Evolutionary conservation across 2,888 invertebrate species (phyloP).

Genomic region (Meteorus colon): DNA sequence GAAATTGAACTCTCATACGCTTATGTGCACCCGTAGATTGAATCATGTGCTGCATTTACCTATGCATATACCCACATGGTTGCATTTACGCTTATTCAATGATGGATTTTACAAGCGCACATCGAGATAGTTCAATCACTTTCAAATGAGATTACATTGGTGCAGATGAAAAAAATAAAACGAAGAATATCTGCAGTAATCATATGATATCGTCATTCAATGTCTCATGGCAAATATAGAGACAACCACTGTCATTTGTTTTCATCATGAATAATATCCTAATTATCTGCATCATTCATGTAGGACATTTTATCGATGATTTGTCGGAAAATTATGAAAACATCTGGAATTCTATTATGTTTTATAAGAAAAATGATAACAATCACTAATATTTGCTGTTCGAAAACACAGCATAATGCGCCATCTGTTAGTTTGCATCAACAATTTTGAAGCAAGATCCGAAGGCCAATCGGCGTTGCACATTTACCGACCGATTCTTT

Average conservation of each 20-base stretch:
- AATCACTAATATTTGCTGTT: background rate
- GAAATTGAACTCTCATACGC: slow-evolving; percentile 25
- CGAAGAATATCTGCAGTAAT: background rate
- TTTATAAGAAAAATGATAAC: background rate
- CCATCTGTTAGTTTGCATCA: background rate
- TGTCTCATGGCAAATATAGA: background rate
- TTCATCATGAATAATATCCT: background rate
- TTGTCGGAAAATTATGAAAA: background rate
- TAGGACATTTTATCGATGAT: too few relatives aligned
- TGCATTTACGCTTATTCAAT: background rate
- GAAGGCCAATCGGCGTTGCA: background rate
- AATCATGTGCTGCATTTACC: slow-evolving; percentile 32
- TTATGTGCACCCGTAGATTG: slow-evolving; percentile 30
- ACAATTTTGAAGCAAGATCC: background rate
- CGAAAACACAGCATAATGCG: background rate
- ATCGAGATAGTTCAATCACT: slow-evolving; percentile 10
- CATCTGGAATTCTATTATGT: background rate
- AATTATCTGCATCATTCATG: too few relatives aligned
- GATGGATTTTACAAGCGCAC: background rate
- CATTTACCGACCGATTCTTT: background rate
- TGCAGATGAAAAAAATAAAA: background rate
- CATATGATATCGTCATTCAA: background rate
- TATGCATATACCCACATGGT: background rate
- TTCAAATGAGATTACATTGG: background rate
- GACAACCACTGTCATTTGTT: background rate